Evolutionary conservation across 2,797 vertebrate genomes (phyloP), one percentile per base, ranked within the genome.

Genomic region (Kryptopterus vitreolus): DNA sequence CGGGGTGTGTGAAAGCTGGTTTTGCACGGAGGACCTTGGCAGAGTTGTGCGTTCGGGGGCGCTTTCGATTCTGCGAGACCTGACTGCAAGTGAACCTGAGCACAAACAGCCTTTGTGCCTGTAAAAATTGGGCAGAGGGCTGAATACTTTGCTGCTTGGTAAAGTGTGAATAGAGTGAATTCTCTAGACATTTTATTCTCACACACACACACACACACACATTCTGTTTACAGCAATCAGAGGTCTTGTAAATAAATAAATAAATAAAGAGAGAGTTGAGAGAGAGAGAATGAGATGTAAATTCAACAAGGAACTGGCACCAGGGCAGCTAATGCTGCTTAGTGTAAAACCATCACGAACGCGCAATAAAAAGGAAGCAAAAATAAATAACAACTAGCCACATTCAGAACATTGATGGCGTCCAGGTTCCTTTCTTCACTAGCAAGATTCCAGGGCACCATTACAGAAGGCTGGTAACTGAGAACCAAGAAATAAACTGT

Each of bases 121-220:
- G 24, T 35, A 79, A 57, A 38, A 72, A 43, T 50, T 55, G 10
- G 24, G n/a, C n/a, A n/a, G n/a, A 50, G 35, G 31, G 10, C 58
- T 74, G 35, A 58, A 74, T 59, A 58, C 53, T 69, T 22, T 63
- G 33, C 15, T 65, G 22, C 72, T 74, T 74, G 55, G 53, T 26
- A 24, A 58, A 55, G 24, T 43, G 3, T 74, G 53, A 74, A 74
- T 74, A 74, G 72, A 74, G n/a, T 46, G 20, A 26, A 59, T 74
- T 74, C 55, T 74, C 71, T 38, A 15, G 20, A 73, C 33, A 57
- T 78, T 69, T 76, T 76, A 79, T 29, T 48, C 20, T 78, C 8
- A 81, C 22, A 15, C 50, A 2, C 24, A 43, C 50, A 2, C 24
- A 43, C 12, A 6, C 62, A 31, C 50, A 52, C 71, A 68, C 38